These are phyloP conservation scores for Tolypeutes matacus DNA, from an alignment of 2,797 vertebrate species.

Conservation along the genomic window DNA sequence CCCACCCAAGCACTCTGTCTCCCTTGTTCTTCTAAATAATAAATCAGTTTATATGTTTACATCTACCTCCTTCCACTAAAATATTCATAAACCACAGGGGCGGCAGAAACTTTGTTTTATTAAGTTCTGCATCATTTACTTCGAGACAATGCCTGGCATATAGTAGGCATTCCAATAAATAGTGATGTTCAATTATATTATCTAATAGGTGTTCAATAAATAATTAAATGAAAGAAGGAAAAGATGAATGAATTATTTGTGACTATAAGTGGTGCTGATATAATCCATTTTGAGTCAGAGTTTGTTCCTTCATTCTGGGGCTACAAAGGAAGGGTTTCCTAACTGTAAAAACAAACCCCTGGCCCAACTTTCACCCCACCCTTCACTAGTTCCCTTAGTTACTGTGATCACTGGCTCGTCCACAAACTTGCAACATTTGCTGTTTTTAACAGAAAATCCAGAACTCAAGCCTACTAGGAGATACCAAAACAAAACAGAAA, in stretches of 20 bases:
- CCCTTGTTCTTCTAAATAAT: background rate
- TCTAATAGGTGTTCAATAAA: background rate
- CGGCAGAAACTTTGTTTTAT: background rate
- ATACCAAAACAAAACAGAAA: background rate
- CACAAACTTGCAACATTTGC: background rate
- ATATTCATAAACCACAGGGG: background rate
- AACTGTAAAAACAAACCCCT: background rate
- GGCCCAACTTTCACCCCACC: no score
- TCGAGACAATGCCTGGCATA: background rate
- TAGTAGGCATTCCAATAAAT: no score
- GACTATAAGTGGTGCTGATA: background rate
- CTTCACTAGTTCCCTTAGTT: background rate
- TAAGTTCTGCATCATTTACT: background rate
- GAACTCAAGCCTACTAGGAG: background rate
- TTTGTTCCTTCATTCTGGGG: background rate
- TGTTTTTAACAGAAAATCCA: constrained; percentile 9
- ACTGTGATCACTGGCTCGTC: background rate
- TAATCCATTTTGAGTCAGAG: background rate
- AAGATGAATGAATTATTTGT: background rate
- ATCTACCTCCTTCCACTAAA: background rate
- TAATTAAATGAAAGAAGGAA: background rate
- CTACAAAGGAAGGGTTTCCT: background rate
- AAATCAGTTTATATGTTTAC: background rate
- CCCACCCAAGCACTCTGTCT: background rate
- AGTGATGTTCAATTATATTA: no score